phyloP scores from a whole-genome alignment of 2,888 invertebrate species.

The Heliconius erato region DNA sequence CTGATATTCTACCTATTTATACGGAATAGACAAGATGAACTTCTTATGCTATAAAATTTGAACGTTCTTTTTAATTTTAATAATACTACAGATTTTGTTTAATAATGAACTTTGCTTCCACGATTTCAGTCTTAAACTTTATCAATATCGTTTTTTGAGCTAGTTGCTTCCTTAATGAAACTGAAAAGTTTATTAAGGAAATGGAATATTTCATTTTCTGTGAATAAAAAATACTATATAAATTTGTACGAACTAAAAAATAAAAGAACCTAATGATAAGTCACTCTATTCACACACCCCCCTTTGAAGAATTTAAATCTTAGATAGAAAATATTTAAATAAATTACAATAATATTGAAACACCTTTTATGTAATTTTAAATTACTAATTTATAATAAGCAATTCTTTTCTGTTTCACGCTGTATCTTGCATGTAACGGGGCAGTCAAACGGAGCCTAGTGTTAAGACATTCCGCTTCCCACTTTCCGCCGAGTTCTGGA shows the following conservation, averaged over 20 bases:
- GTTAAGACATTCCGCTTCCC: too few relatives aligned
- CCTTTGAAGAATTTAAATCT: neutral
- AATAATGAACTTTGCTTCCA: constrained; percentile 31
- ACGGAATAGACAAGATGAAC: neutral
- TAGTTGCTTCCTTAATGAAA: neutral
- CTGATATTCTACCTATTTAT: neutral
- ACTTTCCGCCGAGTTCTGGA: too few relatives aligned
- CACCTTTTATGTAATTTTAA: too few relatives aligned
- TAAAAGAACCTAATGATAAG: neutral
- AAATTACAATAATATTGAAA: too few relatives aligned
- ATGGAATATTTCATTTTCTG: neutral
- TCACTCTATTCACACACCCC: neutral
- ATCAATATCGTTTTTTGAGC: constrained; percentile 5
- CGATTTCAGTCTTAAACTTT: constrained; percentile 29
- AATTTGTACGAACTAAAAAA: too few relatives aligned
- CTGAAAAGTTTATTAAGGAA: neutral
- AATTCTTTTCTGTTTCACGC: too few relatives aligned
- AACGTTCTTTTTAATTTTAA: neutral
- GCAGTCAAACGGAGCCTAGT: too few relatives aligned
- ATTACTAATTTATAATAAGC: too few relatives aligned
- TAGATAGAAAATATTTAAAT: neutral
- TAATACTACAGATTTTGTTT: neutral
- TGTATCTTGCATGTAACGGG: too few relatives aligned
- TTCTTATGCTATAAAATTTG: neutral
- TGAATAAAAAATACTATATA: neutral